Evolutionary conservation across 2,888 invertebrate species (phyloP), one percentile per base, ranked within the genome.

Genomic region (Orthosia gracilis): DNA sequence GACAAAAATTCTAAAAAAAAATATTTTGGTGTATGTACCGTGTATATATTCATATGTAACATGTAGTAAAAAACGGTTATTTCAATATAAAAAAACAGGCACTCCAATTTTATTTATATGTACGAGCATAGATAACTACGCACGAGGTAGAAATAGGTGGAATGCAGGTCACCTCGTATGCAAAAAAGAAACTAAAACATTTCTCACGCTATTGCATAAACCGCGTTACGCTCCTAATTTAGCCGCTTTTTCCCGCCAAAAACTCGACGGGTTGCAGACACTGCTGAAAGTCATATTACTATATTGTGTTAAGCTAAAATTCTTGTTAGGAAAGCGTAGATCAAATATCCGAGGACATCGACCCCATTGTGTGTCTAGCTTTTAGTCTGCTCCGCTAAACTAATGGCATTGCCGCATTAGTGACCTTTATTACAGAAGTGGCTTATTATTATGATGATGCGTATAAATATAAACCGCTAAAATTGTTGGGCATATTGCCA

Each of bases 281-380:
- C 23, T 17, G n/a, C 59, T 77, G 23, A 54, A 77, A 76, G 58
- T 52, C 68, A 40, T 58, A 61, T 58, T 58, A 18, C 21, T 31
- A 69, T 49, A 67, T 75, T 64, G 23, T 50, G 58, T 45, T 49
- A 31, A 49, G 0, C 26, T 63, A 50, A 69, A 75, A 80, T 80
- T 65, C 65, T 81, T 64, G 64, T 12, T 55, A 52, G 23, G 69
- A 79, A 81, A 76, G 76, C 52, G 49, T 68, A 59, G 45, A 79
- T 76, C 45, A 69, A 69, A 69, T 69, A 57, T 61, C 61, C 4
- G 50, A 55, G 69, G 55, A 45, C 76, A 52, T 45, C 40, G 57
- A 80, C 69, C 76, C 47, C n/a, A 21, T 31, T 69, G 55, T 76
- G 62, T 40, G 65, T 81, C 81, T 69, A 52, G 45, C 67, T 71